Conservation (phyloP, 2,113 vertebrate genomes). For the Ophthalmolycus amberensis region DNA sequence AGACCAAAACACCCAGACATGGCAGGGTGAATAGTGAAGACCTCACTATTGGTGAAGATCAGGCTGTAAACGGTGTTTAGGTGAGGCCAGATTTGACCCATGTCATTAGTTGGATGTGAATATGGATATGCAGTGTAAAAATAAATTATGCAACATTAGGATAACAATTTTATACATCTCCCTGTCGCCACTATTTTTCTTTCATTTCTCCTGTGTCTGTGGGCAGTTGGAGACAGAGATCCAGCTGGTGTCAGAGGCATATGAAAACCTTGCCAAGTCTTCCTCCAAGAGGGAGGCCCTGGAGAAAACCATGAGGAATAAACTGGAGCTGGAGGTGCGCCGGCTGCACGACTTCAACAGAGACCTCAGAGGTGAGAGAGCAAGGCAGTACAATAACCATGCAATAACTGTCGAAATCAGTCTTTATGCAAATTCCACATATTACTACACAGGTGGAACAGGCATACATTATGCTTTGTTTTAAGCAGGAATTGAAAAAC, state of each 20-base stretch:
- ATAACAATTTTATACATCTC: neutral
- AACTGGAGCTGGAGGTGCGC: constrained; percentile 96
- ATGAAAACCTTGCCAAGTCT: constrained; percentile 97
- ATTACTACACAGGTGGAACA: neutral
- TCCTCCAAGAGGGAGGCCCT: constrained; percentile 94
- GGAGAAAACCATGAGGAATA: constrained; percentile 99
- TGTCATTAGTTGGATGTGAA: neutral
- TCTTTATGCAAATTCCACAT: neutral
- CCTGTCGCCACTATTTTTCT: neutral
- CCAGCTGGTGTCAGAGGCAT: constrained; percentile 95
- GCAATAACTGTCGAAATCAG: neutral
- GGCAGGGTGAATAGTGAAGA: neutral
- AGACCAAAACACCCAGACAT: too few species aligned
- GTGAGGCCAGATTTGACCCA: neutral
- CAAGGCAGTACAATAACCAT: neutral
- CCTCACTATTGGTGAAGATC: neutral
- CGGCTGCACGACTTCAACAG: constrained; percentile 98
- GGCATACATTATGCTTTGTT: neutral
- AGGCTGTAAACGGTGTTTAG: neutral
- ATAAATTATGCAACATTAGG: neutral
- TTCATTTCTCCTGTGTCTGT: constrained; percentile 1
- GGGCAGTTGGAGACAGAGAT: constrained; percentile 96
- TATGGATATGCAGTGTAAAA: neutral
- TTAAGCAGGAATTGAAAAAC: neutral
- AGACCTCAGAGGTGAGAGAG: constrained; percentile 91